Conservation (phyloP, 2,888 invertebrate species). For the Trypoxylon attenuatum region DNA sequence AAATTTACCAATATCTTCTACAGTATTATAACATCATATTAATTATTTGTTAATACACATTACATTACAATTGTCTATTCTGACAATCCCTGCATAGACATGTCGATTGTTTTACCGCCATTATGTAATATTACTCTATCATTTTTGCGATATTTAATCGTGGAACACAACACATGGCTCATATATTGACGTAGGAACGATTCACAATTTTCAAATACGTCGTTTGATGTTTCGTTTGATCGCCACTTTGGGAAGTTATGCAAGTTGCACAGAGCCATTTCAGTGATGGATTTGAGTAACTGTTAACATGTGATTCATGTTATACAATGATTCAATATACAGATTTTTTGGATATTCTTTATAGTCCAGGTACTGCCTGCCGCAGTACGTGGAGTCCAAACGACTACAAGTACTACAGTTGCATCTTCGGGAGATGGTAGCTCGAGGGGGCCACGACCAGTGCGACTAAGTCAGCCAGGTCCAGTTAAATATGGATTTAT, state of each 20-base stretch:
- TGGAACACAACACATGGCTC: too few species aligned
- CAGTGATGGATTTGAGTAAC: too few species aligned
- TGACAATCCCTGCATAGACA: slow-evolving; percentile 23
- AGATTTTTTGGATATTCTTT: too few species aligned
- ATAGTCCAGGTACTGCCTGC: slow-evolving; percentile 56
- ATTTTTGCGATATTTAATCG: slow-evolving; percentile 15
- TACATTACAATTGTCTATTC: too few species aligned
- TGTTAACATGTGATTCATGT: too few species aligned
- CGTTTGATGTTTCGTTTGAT: too few species aligned
- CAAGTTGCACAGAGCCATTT: too few species aligned
- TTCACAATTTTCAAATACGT: too few species aligned
- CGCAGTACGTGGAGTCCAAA: slow-evolving; percentile 41
- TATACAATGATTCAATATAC: too few species aligned
- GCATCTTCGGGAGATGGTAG: neutral
- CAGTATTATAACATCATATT: neutral
- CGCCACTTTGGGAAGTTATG: too few species aligned
- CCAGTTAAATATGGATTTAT: slow-evolving; percentile 92
- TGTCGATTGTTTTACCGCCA: slow-evolving; percentile 36
- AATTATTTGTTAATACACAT: neutral
- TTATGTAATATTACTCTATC: slow-evolving; percentile 58
- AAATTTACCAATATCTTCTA: neutral
- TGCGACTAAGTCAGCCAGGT: slow-evolving; percentile 82
- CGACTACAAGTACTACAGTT: slow-evolving; percentile 1
- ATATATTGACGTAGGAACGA: too few species aligned
- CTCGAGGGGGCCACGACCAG: slow-evolving; percentile 49